Evolutionary conservation across 2,888 invertebrate species (phyloP).

Genomic region (Clostera curtula): DNA sequence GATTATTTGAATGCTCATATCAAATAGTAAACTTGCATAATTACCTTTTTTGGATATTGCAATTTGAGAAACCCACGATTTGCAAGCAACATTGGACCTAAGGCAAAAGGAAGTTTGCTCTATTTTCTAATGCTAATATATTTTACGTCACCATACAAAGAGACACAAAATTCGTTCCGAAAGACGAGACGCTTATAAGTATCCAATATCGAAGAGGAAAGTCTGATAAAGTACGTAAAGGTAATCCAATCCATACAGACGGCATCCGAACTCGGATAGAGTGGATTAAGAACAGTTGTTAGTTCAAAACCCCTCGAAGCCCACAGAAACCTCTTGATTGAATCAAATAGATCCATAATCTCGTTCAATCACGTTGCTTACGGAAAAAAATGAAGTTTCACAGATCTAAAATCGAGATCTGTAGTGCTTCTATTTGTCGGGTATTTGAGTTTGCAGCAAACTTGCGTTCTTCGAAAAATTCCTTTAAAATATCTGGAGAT

Average conservation of each 20-base stretch:
- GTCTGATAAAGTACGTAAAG: constrained; percentile 24
- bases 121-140: no score
- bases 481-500: constrained; percentile 40
- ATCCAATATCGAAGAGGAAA: constrained; percentile 26
- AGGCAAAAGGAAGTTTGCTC: no score
- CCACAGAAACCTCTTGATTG: constrained; percentile 23
- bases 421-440: constrained; percentile 50
- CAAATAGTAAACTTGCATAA: no score
- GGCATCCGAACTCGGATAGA: constrained; percentile 26
- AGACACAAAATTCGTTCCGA: constrained; percentile 16
- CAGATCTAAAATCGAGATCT: constrained; percentile 42
- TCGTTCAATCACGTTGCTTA: constrained; percentile 21
- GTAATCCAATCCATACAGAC: constrained; percentile 31
- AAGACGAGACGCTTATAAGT: constrained; percentile 17
- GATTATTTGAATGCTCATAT: no score
- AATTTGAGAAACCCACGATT: no score
- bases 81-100: no score
- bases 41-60: no score
- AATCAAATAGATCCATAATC: constrained; percentile 34
- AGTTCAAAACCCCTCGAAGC: constrained; percentile 26
- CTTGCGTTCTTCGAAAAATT: constrained; percentile 47
- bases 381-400: constrained; percentile 40
- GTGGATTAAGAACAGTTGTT: constrained; percentile 31
- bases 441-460: constrained; percentile 55
- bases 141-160: constrained; percentile 5